Percentiles rank a stretch among this genome's conserved stretches.
These are phyloP conservation scores for Craterocephalus amniculus DNA, from an alignment of 2,797 vertebrate genomes.

Conservation along the genomic window DNA sequence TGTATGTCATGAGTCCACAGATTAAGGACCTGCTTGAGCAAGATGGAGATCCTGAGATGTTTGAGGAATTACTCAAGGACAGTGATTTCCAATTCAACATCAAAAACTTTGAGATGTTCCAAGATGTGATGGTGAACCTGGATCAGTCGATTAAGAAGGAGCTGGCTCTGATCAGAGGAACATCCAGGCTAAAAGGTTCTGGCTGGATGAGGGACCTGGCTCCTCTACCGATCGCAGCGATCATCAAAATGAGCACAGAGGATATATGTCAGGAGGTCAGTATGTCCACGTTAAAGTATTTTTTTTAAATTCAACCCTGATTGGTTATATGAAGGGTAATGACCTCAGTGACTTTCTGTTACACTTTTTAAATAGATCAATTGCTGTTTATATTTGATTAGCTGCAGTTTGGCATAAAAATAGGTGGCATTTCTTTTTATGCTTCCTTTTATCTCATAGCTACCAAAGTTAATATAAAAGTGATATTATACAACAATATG, in stretches of 20 bases:
- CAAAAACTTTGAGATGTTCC: conserved; percentile 72
- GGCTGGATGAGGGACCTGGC: conserved; percentile 62
- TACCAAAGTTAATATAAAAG: too few relatives aligned
- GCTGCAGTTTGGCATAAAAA: too few relatives aligned
- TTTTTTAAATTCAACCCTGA: not conserved
- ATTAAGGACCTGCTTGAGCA: conserved; percentile 85
- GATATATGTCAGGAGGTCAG: conserved; percentile 83
- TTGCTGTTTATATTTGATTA: too few relatives aligned
- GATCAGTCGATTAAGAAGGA: conserved; percentile 87
- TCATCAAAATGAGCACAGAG: conserved; percentile 79
- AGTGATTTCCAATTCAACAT: conserved; percentile 87
- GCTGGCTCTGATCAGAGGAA: conserved; percentile 84
- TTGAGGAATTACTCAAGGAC: conserved; percentile 83
- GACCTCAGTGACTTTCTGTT: not conserved
- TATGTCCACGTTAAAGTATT: not conserved
- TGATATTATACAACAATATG: too few relatives aligned
- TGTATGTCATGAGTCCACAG: conserved; percentile 80
- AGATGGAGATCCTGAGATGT: conserved; percentile 90
- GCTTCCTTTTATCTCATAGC: not conserved
- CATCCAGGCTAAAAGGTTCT: conserved; percentile 73
- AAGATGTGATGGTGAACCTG: conserved; percentile 86
- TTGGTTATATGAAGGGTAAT: too few relatives aligned
- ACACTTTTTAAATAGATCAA: too few relatives aligned
- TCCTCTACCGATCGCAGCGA: conserved; percentile 69
- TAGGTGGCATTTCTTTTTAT: not conserved